Percentiles rank a stretch among this genome's conserved stretches.
Evolutionary conservation across 2,797 vertebrate species (phyloP).

Genomic region (Cuculus canorus): DNA sequence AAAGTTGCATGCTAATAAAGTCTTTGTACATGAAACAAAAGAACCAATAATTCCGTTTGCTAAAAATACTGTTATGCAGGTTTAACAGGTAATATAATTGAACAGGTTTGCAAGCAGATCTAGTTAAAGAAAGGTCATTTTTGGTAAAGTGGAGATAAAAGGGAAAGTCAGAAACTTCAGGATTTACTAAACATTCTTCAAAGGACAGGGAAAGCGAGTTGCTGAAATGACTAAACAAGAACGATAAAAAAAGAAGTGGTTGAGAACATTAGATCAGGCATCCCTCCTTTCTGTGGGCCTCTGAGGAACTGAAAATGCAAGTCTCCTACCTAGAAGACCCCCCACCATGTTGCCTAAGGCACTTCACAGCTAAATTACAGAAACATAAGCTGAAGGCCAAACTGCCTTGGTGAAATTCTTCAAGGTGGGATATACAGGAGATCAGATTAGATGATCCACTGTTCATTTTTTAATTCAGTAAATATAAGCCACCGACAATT

Average conservation of each 20-base stretch:
- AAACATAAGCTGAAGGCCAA: neutral
- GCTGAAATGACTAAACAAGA: neutral
- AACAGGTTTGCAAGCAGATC: neutral
- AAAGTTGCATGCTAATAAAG: neutral
- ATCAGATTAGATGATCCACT: neutral
- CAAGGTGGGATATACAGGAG: neutral
- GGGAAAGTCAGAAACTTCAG: neutral
- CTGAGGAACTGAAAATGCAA: neutral
- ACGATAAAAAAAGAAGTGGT: neutral
- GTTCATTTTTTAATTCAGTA: neutral
- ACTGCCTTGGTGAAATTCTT: neutral
- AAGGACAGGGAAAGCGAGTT: neutral
- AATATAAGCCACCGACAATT: neutral
- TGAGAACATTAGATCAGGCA: neutral
- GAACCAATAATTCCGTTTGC: neutral
- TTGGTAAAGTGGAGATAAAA: neutral
- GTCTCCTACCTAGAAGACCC: neutral
- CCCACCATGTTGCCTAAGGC: neutral
- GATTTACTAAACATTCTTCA: neutral
- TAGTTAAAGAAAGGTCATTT: neutral
- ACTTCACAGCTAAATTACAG: neutral
- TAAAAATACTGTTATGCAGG: neutral
- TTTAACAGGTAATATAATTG: neutral
- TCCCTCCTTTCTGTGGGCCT: neutral
- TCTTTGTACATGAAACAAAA: neutral